A percentile compares a stretch with the other conserved stretches of the same genome.
These are phyloP conservation scores for Lithophane leautieri DNA, from an alignment of 2,888 invertebrate genomes.

Conservation along the genomic window DNA sequence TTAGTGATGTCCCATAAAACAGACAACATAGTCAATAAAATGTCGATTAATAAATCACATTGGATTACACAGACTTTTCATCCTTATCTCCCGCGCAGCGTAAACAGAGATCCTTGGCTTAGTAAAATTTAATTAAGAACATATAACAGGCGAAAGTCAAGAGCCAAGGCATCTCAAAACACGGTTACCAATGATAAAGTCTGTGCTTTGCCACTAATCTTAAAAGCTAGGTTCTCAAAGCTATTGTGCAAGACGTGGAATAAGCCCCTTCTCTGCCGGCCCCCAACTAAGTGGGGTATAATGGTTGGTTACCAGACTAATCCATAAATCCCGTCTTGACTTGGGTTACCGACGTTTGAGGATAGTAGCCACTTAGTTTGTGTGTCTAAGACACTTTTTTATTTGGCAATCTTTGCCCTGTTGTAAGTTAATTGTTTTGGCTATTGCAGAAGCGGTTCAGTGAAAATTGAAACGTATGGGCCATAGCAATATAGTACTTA, in stretches of 20 bases:
- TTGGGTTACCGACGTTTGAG: conserved; percentile 60
- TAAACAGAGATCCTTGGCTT: conserved; percentile 51
- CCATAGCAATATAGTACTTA: no score
- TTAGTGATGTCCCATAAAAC: conserved; percentile 15
- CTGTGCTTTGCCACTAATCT: conserved; percentile 65
- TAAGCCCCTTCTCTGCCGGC: conserved; percentile 64
- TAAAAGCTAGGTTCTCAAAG: conserved; percentile 61
- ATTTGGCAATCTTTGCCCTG: conserved; percentile 37
- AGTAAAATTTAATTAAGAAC: conserved; percentile 59
- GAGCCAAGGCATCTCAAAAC: conserved; percentile 57
- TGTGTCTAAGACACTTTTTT: conserved; percentile 48
- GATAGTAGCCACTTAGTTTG: conserved; percentile 50
- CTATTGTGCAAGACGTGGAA: conserved; percentile 67
- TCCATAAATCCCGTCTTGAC: conserved; percentile 70
- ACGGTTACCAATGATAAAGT: conserved; percentile 61
- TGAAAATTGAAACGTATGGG: no score
- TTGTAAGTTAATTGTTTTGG: conserved; percentile 23
- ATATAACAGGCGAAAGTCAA: conserved; percentile 52
- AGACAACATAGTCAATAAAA: conserved; percentile 7
- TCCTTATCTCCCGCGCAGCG: conserved; percentile 44
- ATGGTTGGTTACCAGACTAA: conserved; percentile 69
- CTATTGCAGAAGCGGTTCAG: not conserved
- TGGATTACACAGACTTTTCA: conserved; percentile 21
- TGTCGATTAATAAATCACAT: conserved; percentile 31
- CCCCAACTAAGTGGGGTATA: conserved; percentile 67